A percentile compares a stretch with the other conserved stretches of the same genome.
These are phyloP conservation scores for Rutpela maculata DNA, from an alignment of 2,888 invertebrate genomes.

Conservation along the genomic window DNA sequence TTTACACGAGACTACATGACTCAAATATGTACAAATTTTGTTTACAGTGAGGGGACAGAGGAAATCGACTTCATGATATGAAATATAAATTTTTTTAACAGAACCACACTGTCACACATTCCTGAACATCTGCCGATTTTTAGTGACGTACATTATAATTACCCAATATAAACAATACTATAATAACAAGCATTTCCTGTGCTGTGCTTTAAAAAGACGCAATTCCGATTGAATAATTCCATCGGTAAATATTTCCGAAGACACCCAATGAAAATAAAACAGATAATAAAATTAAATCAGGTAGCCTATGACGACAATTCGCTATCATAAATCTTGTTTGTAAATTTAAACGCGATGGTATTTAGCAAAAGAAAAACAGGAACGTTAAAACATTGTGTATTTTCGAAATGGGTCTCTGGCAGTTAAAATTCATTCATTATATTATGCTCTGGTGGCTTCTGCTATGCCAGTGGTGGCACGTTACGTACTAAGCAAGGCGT, in stretches of 20 bases:
- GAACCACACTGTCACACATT: conserved; percentile 5
- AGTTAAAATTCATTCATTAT: conserved; percentile 19
- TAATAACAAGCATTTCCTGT: conserved; percentile 30
- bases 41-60: background rate
- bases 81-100: conserved; percentile 5
- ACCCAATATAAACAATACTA: background rate
- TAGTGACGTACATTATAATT: conserved; percentile 24
- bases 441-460: background rate
- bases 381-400: conserved; percentile 23
- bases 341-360: conserved; percentile 36
- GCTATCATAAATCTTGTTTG: conserved; percentile 40
- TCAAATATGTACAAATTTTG: background rate
- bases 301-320: conserved; percentile 43
- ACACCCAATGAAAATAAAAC: conserved; percentile 35
- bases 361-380: conserved; percentile 31
- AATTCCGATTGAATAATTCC: conserved; percentile 10
- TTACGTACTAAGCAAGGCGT: no score
- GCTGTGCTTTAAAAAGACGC: conserved; percentile 14
- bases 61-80: conserved; percentile 4
- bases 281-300: conserved; percentile 41
- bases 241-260: conserved; percentile 29
- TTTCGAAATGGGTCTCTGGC: conserved; percentile 29
- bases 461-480: conserved; percentile 8
- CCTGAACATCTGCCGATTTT: conserved; percentile 30
- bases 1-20: background rate